A percentile compares a stretch with the other conserved stretches of the same genome.
phyloP scores from a whole-genome alignment of 2,888 invertebrate genomes.

The Halocaridina rubra region DNA sequence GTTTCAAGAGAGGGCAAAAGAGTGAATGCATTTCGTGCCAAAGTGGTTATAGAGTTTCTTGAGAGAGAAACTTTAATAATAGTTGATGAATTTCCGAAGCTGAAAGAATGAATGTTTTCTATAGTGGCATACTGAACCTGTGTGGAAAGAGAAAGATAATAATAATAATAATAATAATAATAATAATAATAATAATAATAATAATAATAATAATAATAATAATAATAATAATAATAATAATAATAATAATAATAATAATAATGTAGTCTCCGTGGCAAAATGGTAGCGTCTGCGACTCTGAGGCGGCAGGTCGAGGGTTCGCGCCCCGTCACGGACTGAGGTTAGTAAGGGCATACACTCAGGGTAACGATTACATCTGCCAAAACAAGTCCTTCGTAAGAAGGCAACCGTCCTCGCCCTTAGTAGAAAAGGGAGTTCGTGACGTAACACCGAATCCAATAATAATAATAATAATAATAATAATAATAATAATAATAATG shows the following conservation, averaged over 20 bases:
- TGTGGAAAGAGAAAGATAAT: conserved; percentile 77
- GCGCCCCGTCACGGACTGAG: too few relatives aligned
- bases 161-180: conserved; percentile 64
- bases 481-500: too few relatives aligned
- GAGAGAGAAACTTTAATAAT: conserved; percentile 77
- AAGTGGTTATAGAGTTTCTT: conserved; percentile 76
- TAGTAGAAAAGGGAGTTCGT: too few relatives aligned
- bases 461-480: too few relatives aligned
- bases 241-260: neutral
- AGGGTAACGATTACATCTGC: too few relatives aligned
- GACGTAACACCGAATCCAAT: too few relatives aligned
- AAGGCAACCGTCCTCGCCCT: too few relatives aligned
- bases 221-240: neutral
- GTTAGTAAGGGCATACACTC: too few relatives aligned
- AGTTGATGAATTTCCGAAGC: conserved; percentile 80
- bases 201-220: neutral
- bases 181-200: neutral
- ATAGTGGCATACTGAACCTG: conserved; percentile 80
- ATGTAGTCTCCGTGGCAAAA: too few relatives aligned
- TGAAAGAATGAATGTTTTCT: conserved; percentile 77
- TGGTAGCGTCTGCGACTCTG: too few relatives aligned
- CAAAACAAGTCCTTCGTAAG: too few relatives aligned
- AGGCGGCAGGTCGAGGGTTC: too few relatives aligned
- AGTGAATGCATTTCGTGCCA: conserved; percentile 79
- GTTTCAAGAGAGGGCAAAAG: conserved; percentile 78